Base-by-base conservation (phyloP, 2,113 vertebrate genomes). In the Corythornis vintsioides region DNA sequence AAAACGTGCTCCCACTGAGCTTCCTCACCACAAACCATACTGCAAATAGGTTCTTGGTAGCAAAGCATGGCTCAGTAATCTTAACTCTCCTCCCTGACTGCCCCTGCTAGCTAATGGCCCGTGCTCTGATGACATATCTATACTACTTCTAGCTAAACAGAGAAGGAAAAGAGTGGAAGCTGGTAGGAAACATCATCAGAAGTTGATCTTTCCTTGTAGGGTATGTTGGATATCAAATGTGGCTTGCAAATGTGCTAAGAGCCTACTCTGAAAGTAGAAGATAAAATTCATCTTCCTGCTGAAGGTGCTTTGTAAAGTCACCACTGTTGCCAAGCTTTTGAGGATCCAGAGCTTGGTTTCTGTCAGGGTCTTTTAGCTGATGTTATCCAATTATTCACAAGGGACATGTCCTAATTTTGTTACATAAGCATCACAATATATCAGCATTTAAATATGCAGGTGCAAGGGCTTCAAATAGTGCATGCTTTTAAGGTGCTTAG, bases 281-380 rank as follows among this genome's bases (percentile, higher is more conserved):
- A 16, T 57, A 17, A 55, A 95, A 33, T 18, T 57, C 18, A 53
- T 26, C 12, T 26, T 88, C 45, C 22, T 96, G 10, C 22, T 45
- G 31, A n/a, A 59, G 13, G 9, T 29, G 13, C 35, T 61, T 8
- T 35, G 19, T 73, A 2, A 75, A 64, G 38, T 24, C 40, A 18
- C 7, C 29, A 52, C 10, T 10, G 10, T 20, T 5, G 3, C 24
- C 0, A 3, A 70, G 47, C 77, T 88, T 65, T 65, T 85, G 55
- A 0, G 0, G 45, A 70, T 25, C 42, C 7, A 4, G 74, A 72
- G 67, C 48, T 75, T 21, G 14, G 5, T 16, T 74, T 50, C 15
- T 83, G 45, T 60, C 28, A 61, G 40, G 43, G 7, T 33, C n/a
- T 71, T 75, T 29, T 1, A 33, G 65, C 22, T 67, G 81, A 28